Evolutionary conservation across 2,888 invertebrate species (phyloP), one percentile per base, ranked within the genome.

Genomic region (Kryphioiulus occultus): DNA sequence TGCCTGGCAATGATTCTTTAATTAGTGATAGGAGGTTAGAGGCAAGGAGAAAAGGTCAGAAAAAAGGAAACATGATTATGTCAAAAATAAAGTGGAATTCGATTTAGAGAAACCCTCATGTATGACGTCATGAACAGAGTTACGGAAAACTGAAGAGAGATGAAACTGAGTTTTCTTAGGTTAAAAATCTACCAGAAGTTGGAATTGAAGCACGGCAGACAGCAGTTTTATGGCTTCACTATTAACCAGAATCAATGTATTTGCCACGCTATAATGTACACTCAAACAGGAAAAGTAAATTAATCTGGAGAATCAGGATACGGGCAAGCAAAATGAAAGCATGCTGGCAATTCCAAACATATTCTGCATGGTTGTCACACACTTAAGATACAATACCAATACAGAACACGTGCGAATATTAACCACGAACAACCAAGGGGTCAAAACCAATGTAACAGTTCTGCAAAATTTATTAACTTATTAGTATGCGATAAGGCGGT

Each of bases 271-370:
- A 26, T 22, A 26, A 68, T 7, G 17, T 68, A 68, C 68, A 26
- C 68, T 12, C 22, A 26, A 26, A 68, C 26, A 68, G 26, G 9
- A 26, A 2, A 68, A 5, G 68, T 10, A 68, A 26, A 26, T 68
- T 68, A 26, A 68, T 26, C 1, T 22, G 26, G 68, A 68, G 26
- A 68, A n/a, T 59, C 22, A n/a, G 59, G 22, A 59, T 59, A n/a
- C 19, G 59, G n/a, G 22, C 59, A 68, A 68, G 22, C 2, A 68
- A 15, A 68, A 68, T 68, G 26, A 68, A 68, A 26, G 26, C 68
- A 68, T 68, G 68, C 68, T 68, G 10, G 68, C 68, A 26, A 68
- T 68, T 68, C 68, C 68, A 68, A 68, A 68, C 59, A 59, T 59
- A 59, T 59, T 59, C 22, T n/a, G n/a, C 59, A 47, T 15, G 15